Evolutionary conservation across 2,888 invertebrate species (phyloP).

Genomic region (Pollenia labialis): DNA sequence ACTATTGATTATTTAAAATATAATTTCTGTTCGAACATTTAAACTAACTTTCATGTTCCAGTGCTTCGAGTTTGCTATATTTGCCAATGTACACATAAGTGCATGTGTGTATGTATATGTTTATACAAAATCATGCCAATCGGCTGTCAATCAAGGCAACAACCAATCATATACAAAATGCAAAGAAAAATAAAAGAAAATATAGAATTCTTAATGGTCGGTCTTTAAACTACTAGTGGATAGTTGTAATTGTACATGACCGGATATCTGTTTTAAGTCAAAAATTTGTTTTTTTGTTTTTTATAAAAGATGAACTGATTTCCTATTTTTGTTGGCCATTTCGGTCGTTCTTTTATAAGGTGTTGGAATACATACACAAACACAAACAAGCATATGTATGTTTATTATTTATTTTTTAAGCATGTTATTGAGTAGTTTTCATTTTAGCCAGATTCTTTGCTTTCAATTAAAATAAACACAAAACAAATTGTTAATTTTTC

Average conservation of each 20-base stretch:
- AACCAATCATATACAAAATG: conserved; percentile 61
- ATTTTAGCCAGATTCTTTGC: conserved; percentile 15
- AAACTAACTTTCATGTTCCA: conserved; percentile 33
- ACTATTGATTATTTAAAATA: conserved; percentile 23
- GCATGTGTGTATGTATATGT: conserved; percentile 71
- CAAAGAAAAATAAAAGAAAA: conserved; percentile 51
- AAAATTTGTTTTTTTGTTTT: conserved; percentile 13
- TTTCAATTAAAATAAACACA: conserved; percentile 56
- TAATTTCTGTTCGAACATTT: neutral
- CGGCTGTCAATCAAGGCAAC: conserved; percentile 81
- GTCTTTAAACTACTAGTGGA: neutral
- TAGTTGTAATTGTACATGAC: conserved; percentile 26
- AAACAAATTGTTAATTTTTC: neutral
- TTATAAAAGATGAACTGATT: conserved; percentile 46
- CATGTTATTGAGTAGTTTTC: conserved; percentile 61
- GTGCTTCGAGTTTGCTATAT: neutral
- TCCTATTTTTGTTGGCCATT: conserved; percentile 33
- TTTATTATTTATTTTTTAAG: conserved; percentile 68
- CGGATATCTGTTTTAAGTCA: conserved; percentile 74
- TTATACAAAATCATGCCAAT: conserved; percentile 82
- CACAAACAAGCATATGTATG: conserved; percentile 7
- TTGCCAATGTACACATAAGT: neutral
- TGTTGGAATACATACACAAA: neutral
- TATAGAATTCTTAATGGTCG: conserved; percentile 58
- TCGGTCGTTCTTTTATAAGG: conserved; percentile 8